These are phyloP conservation scores for Plagiodera versicolora DNA, from an alignment of 2,888 invertebrate genomes.

Conservation along the genomic window DNA sequence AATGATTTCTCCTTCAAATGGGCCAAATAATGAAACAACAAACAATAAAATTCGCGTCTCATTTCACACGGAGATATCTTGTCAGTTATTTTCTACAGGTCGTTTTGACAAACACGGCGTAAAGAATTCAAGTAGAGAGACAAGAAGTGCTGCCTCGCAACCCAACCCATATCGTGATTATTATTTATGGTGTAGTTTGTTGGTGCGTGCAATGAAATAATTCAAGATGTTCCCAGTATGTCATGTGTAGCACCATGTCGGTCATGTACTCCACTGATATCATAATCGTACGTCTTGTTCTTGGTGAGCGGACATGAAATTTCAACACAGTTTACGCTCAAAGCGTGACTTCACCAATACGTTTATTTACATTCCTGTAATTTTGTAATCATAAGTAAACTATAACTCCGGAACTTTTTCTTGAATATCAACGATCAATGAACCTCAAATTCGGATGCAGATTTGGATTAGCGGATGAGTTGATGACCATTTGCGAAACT, in stretches of 20 bases:
- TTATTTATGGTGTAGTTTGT: constrained; percentile 15
- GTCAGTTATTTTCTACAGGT: constrained; percentile 7
- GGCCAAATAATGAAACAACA: constrained; percentile 12
- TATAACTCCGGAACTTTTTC: too few species aligned
- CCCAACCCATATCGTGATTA: constrained; percentile 19
- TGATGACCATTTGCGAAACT: neutral
- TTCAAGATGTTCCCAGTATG: constrained; percentile 17
- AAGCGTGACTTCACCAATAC: too few species aligned
- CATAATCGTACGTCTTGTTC: neutral
- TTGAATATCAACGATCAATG: too few species aligned
- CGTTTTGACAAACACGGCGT: constrained; percentile 10
- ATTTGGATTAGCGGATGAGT: neutral
- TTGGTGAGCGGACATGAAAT: too few species aligned
- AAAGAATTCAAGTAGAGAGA: constrained; percentile 14
- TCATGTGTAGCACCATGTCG: neutral
- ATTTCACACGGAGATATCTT: neutral
- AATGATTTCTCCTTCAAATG: too few species aligned
- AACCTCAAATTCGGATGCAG: neutral
- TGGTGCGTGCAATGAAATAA: constrained; percentile 10
- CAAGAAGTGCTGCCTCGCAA: constrained; percentile 15
- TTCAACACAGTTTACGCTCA: too few species aligned
- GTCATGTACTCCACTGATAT: neutral
- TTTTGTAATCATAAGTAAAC: too few species aligned
- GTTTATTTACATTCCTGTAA: too few species aligned
- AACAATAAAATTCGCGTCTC: constrained; percentile 1